These are phyloP conservation scores for Lates calcarifer DNA, from an alignment of 2,113 vertebrate species.

Conservation along the genomic window DNA sequence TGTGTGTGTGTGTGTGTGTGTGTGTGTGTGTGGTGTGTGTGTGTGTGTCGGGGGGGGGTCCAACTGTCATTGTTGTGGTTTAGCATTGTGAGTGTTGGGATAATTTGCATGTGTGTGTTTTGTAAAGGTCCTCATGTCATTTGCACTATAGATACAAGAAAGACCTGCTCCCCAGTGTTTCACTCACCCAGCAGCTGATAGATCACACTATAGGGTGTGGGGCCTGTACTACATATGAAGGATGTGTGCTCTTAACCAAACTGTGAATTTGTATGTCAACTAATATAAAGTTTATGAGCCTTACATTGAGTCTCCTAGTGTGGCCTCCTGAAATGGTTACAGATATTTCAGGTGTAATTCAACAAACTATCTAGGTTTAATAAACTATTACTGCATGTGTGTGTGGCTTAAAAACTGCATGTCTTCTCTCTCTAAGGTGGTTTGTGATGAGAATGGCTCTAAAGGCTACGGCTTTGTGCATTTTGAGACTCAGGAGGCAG, in stretches of 20 bases:
- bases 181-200: neutral
- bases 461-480: conserved; percentile 99
- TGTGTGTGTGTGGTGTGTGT: no score
- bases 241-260: neutral
- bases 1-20: no score
- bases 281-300: neutral
- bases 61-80: neutral
- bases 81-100: neutral
- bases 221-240: neutral
- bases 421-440: conserved; percentile 87
- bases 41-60: neutral
- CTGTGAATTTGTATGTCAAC: neutral
- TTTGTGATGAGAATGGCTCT: conserved; percentile 99
- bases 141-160: conserved; percentile 3
- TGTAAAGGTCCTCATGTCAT: conserved; percentile 5
- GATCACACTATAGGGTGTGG: neutral
- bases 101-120: conserved; percentile 36
- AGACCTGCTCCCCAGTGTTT: neutral
- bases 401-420: conserved; percentile 54
- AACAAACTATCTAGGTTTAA: neutral
- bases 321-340: neutral
- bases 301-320: neutral
- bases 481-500: conserved; percentile 99
- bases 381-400: conserved; percentile 40
- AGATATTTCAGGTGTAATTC: neutral